phyloP scores from a whole-genome alignment of 2,888 invertebrate genomes.

The Adela reaumurella region DNA sequence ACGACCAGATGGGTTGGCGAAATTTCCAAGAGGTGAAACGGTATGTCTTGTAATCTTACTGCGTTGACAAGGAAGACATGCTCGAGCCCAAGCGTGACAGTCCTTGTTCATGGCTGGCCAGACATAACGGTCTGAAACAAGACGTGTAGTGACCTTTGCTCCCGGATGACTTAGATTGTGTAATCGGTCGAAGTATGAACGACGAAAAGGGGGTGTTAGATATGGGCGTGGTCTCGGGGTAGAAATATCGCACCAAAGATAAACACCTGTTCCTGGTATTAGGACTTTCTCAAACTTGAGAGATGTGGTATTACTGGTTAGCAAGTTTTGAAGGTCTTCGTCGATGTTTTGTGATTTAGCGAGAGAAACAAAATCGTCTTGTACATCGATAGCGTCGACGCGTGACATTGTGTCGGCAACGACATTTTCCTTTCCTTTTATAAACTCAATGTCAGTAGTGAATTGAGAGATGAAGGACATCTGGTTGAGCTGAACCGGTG shows the following conservation, averaged over 20 bases:
- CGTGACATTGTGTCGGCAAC: neutral
- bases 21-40: slow-evolving; percentile 14
- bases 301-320: too few relatives aligned
- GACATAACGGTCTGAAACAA: slow-evolving; percentile 21
- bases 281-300: too few relatives aligned
- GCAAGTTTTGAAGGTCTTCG: slow-evolving; percentile 9
- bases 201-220: too few relatives aligned
- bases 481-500: slow-evolving; percentile 14
- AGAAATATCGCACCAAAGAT: too few relatives aligned
- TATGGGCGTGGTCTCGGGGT: neutral
- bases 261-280: neutral
- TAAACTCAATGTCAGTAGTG: slow-evolving; percentile 7
- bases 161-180: slow-evolving; percentile 3
- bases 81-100: slow-evolving; percentile 18
- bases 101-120: slow-evolving; percentile 25
- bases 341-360: slow-evolving; percentile 9
- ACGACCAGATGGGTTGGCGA: slow-evolving; percentile 14
- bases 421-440: neutral
- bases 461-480: slow-evolving; percentile 14
- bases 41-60: slow-evolving; percentile 21
- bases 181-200: too few relatives aligned
- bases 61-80: slow-evolving; percentile 21
- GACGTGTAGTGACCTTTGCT: slow-evolving; percentile 1
- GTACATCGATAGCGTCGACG: neutral
- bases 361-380: slow-evolving; percentile 5